Conservation (phyloP, 2,113 vertebrate species). For the Trematomus loennbergii region DNA sequence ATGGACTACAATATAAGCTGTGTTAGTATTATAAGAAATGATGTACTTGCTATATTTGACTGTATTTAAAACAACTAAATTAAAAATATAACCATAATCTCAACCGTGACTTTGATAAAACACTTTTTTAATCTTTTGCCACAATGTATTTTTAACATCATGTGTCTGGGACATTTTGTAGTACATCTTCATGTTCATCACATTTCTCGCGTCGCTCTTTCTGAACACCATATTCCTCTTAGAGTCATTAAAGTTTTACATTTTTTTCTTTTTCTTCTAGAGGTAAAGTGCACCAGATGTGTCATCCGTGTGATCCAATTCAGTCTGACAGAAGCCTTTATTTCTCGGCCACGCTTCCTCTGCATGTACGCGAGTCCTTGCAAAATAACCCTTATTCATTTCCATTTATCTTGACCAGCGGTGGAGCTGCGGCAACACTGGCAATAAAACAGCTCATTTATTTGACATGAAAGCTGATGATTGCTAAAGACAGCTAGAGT, state of each 20-base stretch:
- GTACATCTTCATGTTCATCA: slow-evolving; percentile 47
- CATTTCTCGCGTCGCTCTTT: slow-evolving; percentile 53
- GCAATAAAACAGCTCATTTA: slow-evolving; percentile 71
- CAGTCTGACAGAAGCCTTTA: slow-evolving; percentile 69
- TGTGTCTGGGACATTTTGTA: slow-evolving; percentile 21
- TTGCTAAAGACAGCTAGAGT: slow-evolving; percentile 73
- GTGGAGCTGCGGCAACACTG: slow-evolving; percentile 23
- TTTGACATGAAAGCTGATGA: slow-evolving; percentile 77
- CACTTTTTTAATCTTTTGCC: not conserved
- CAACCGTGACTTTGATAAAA: not conserved
- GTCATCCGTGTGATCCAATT: slow-evolving; percentile 73
- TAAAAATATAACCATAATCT: not conserved
- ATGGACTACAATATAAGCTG: not conserved
- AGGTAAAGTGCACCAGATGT: slow-evolving; percentile 69
- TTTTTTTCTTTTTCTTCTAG: slow-evolving; percentile 49
- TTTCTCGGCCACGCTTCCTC: slow-evolving; percentile 48
- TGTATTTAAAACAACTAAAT: not conserved
- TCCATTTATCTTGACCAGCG: slow-evolving; percentile 67
- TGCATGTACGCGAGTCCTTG: slow-evolving; percentile 59
- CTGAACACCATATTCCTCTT: slow-evolving; percentile 75
- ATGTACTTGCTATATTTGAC: not conserved
- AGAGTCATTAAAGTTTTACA: slow-evolving; percentile 76
- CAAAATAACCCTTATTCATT: slow-evolving; percentile 61
- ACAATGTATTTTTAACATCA: slow-evolving; percentile 43
- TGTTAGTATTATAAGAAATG: not conserved